These are phyloP conservation scores for Macrosoma leucophasiata DNA, from an alignment of 2,888 invertebrate genomes.

Conservation along the genomic window DNA sequence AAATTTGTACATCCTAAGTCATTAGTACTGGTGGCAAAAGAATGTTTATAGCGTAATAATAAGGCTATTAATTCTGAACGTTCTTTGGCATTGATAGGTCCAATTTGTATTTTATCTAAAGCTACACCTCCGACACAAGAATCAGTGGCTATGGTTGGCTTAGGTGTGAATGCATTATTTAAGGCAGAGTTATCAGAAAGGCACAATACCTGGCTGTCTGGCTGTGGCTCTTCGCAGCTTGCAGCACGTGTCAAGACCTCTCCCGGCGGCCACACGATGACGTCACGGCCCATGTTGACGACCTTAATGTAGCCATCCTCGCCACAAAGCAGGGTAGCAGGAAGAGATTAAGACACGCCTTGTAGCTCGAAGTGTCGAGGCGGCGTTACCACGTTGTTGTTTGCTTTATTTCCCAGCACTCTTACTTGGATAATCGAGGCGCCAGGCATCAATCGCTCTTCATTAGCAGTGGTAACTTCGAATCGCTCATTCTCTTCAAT, in stretches of 20 bases:
- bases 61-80: constrained; percentile 9
- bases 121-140: constrained; percentile 15
- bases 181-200: not conserved
- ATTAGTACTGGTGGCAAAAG: constrained; percentile 21
- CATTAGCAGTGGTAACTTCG: constrained; percentile 11
- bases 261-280: constrained; percentile 15
- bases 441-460: constrained; percentile 23
- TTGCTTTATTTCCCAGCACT: constrained; percentile 13
- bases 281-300: constrained; percentile 20
- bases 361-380: constrained; percentile 24
- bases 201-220: constrained; percentile 13
- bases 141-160: too few species aligned
- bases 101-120: constrained; percentile 12
- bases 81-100: constrained; percentile 11
- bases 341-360: constrained; percentile 24
- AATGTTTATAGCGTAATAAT: constrained; percentile 13
- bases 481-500: constrained; percentile 15
- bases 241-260: constrained; percentile 15
- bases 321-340: constrained; percentile 28
- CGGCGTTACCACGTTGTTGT: constrained; percentile 20
- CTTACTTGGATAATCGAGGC: constrained; percentile 22
- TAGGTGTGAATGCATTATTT: constrained; percentile 8
- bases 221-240: constrained; percentile 12
- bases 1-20: constrained; percentile 26
- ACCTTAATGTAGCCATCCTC: constrained; percentile 25